Base-by-base conservation (phyloP, 1,140 invertebrate species). In the Magallana angulata region DNA sequence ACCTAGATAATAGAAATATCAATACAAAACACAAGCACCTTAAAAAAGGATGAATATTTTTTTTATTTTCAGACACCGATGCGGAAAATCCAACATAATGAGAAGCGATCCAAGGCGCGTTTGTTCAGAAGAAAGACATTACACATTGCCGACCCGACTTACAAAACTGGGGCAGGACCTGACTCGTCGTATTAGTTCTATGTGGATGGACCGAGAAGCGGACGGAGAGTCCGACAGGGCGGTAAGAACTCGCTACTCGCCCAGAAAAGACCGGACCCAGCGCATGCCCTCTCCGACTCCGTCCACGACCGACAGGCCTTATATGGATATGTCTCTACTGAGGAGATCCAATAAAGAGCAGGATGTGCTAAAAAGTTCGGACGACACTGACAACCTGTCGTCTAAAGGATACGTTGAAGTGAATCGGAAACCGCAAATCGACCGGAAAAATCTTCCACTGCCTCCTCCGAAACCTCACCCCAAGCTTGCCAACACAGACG, bases 251-350 rank as follows among this genome's bases (percentile, higher is more conserved):
- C 68, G 36, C 18, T 14, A 76, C 36, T 76, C 68, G 12, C 68
- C 68, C 24, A 76, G 68, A 12, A 76, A 76, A 76, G 68, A 76
- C 36, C 68, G 68, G 12, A 76, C 24, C 8, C 8, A 30, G 24
- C 68, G 68, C 18, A 76, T 76, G 68, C 68, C 68, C 24, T 76
- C 68, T 11, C 68, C 68, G 24, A 36, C 68, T 12, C 68, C 68
- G 24, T 76, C 68, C 18, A 11, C 24, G 12, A 76, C 68, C 8
- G 68, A 76, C 7, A 76, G 68, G 18, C 68, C 68, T 18, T 76
- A 76, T 30, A 76, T 76, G 68, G 68, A 36, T 9, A 76, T 76
- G 68, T 76, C 68, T 1, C 36, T 1, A 12, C 24, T 76, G 68
- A 76, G 24, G 24, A 36, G 36, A 30, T 4, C 68, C 36, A 7